Base-by-base conservation (phyloP, 1,140 invertebrate species). In the Rhagoletis zephyria region DNA sequence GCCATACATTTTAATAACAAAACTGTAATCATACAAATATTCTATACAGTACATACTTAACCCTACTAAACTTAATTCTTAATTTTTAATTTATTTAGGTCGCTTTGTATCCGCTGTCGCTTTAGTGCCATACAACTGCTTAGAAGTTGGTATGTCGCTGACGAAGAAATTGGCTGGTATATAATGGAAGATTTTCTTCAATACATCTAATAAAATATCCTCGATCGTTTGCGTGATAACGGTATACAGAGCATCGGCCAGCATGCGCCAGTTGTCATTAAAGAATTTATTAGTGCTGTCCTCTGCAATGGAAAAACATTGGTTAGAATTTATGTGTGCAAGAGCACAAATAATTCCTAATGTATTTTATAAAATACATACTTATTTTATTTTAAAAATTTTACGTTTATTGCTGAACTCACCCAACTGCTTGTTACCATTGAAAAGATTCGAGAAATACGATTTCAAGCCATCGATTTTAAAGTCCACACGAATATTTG, bases 201-300 rank as follows among this genome's bases (percentile, higher is more conserved):
- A 93, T 88, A 95, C 95, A 87, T 94, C 94, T 4, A 95, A 90
- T 89, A 96, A 93, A 89, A 96, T 95, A 89, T 95, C 95, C 93
- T 95, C 95, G 40, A 95, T 95, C 42, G 95, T 95, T 92, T 95
- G 95, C 48, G 95, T 94, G 89, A 95, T 93, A 89, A 95, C 95
- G 48, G 95, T 94, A 89, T 95, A 94, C 14, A 95, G 90, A 19
- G 95, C 95, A 90, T 95, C 95, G 7, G 95, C 94, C 12, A 95
- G 94, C 89, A 95, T 95, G 19, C 94, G 93, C 95, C 95, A 96
- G 90, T 96, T 96, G 56, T 94, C 94, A 90, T 96, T 96, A 86
- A 96, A 93, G 91, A 95, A 96, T 48, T 94, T 94, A 88, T 96
- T 96, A 3, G 95, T 95, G 89, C 95, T 95, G 88, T 95, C 95